Evolutionary conservation across 2,113 vertebrate genomes (phyloP).

Genomic region (human (Homo sapiens)): GRCh38 chr17:54489501-54490000

Average conservation of each 20-base stretch:
- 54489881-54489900: background rate
- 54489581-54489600: background rate
- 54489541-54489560: background rate
- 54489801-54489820: background rate
- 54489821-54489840: background rate
- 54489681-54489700: background rate
- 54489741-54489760: background rate
- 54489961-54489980: background rate
- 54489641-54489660: background rate
- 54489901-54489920: background rate
- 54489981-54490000: background rate
- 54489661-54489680: background rate
- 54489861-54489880: background rate
- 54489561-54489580: background rate
- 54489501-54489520: background rate
- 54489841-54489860: background rate
- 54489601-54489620: background rate
- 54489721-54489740: background rate
- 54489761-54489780: background rate
- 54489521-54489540: conserved; percentile 13
- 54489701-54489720: background rate
- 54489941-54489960: background rate
- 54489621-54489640: background rate
- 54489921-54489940: background rate
- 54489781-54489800: background rate